Conservation (phyloP, 1,140 invertebrate genomes). For the Rhysida immarginata region DNA sequence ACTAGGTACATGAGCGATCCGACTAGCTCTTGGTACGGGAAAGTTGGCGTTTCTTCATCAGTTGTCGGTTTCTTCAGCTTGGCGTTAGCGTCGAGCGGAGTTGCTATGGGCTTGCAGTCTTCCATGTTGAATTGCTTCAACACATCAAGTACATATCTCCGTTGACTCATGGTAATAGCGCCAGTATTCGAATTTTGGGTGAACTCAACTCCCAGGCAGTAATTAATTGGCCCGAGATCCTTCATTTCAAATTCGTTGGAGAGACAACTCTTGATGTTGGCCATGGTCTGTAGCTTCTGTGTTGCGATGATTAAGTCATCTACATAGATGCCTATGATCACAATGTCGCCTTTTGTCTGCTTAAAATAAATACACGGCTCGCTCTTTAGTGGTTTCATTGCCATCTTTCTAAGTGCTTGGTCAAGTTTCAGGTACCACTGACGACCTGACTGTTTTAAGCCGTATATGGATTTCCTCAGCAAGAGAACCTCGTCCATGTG, state of each 20-base stretch:
- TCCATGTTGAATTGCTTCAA: conserved; percentile 14
- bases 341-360: not conserved
- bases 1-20: conserved; percentile 14
- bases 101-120: conserved; percentile 11
- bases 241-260: conserved; percentile 13
- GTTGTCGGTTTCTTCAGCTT: not conserved
- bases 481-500: not conserved
- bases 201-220: conserved; percentile 6
- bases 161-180: conserved; percentile 10
- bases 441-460: conserved; percentile 21
- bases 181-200: not conserved
- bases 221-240: conserved; percentile 10
- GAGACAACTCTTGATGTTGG: not conserved
- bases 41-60: conserved; percentile 13
- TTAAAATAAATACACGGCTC: conserved; percentile 5
- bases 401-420: not conserved
- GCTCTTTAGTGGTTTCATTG: not conserved
- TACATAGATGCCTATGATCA: conserved; percentile 5
- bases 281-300: not conserved
- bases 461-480: conserved; percentile 18
- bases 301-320: conserved; percentile 7
- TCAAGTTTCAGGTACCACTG: conserved; percentile 10
- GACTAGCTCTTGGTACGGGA: conserved; percentile 15
- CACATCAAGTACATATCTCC: conserved; percentile 11
- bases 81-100: conserved; percentile 1